Base-by-base conservation (phyloP, 2,888 invertebrate species). In the Drosophila parthenogenetica region DNA sequence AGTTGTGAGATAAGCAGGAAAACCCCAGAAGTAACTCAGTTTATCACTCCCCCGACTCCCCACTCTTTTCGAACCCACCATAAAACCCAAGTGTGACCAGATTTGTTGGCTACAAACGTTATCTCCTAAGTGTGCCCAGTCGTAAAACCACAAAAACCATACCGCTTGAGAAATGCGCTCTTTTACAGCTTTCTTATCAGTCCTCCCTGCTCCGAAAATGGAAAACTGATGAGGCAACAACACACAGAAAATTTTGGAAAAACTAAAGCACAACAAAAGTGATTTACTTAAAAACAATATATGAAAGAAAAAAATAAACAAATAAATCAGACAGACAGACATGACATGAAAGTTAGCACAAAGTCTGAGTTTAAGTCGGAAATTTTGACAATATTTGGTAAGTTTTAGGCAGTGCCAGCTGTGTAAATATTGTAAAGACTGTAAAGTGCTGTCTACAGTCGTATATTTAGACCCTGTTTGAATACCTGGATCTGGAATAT, bases 281-380 rank as follows among this genome's bases (percentile, higher is more conserved):
- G 14, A 13, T 73, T 62, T 17, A 29, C 8, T 8, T 8, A 29
- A 29, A n/a, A 42, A 71, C 57, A 70, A 43, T 53, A 43, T 46
- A 29, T 29, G 29, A 29, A 29, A 29, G 4, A 4, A 22, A 1
- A 22, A 22, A 29, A n/a, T n/a, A 7, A 29, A 29, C 8, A 29
- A 43, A 66, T 10, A 46, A 59, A 55, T 16, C 68, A 16, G 16
- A 57, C 55, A 55, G 25, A 16, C 19, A 42, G 48, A 73, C 14
- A 62, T 39, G 13, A 67, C 40, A 66, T 73, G 73, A 74, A 43
- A 50, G 48, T 16, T 67, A 54, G 46, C 58, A 67, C 73, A 77
- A 67, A 58, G 78, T 40, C 17, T n/a, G 13, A 40, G 1, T 22
- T 22, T 22, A 5, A 5, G 1, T 5, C 5, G 16, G 16, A 1